These are phyloP conservation scores for Oenanthe oenanthe DNA, from an alignment of 2,113 vertebrate species.

Conservation along the genomic window DNA sequence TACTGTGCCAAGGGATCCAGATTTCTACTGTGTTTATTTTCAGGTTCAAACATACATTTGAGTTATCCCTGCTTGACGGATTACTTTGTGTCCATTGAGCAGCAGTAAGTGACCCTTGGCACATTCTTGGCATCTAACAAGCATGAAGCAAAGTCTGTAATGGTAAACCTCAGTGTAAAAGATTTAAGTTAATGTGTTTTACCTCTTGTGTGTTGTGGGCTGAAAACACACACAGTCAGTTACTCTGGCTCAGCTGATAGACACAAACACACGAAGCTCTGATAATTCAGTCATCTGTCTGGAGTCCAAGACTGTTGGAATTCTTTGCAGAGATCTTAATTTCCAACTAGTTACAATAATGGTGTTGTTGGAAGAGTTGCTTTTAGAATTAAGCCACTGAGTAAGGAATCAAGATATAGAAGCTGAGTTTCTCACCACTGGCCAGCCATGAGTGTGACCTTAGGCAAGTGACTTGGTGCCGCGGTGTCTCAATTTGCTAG, in stretches of 20 bases:
- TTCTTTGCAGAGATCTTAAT: slow-evolving; percentile 1
- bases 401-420: not conserved
- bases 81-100: slow-evolving; percentile 19
- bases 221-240: not conserved
- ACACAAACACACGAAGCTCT: not conserved
- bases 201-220: slow-evolving; percentile 22
- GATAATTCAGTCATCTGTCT: not conserved
- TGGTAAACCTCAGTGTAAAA: slow-evolving; percentile 12
- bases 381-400: not conserved
- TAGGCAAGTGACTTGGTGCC: not conserved
- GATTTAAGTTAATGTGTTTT: slow-evolving; percentile 2
- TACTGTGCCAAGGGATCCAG: not conserved
- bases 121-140: slow-evolving; percentile 38
- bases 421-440: not conserved
- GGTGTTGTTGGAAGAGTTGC: not conserved
- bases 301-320: not conserved
- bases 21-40: not conserved
- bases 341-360: not conserved
- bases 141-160: slow-evolving; percentile 38
- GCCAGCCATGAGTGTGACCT: not conserved
- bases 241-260: not conserved
- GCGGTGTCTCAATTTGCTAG: not conserved
- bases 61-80: not conserved
- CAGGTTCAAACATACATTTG: not conserved
- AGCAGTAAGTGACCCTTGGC: slow-evolving; percentile 29